Base-by-base conservation (phyloP, 1,140 invertebrate species). In the Periplaneta americana region DNA sequence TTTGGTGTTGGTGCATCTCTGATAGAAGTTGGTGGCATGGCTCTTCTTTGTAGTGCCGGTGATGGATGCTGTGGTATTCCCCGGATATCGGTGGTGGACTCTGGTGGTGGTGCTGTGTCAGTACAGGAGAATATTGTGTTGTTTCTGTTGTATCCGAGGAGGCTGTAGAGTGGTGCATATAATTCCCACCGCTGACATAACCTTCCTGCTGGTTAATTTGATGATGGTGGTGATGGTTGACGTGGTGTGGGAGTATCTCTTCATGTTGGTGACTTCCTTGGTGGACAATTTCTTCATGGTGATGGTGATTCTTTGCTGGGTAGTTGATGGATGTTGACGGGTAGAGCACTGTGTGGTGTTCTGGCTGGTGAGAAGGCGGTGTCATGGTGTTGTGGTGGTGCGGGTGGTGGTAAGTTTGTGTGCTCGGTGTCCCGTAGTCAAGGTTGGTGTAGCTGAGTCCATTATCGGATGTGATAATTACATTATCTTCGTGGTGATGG, bases 371-470 rank as follows among this genome's bases (percentile, higher is more conserved):
- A 80, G 37, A 80, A 83, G 87, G 88, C 39, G 76, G 79, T n/a
- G 75, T 78, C 34, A 84, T 74, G 81, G 86, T 86, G 75, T 74
- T 74, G 15, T 31, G 35, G 9, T 75, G 75, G 13, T 75, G 34
- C 17, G 78, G 39, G 57, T 31, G 76, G 75, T 57, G 75, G 75
- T 35, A 66, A 39, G 34, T 22, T 22, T 76, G 76, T 34, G 15
- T 35, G 22, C 31, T 34, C 33, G 34, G 10, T 22, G 76, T 84
- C 5, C 86, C 86, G 84, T 95, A 96, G 88, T 98, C 96, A 84
- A 98, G 88, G 88, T 97, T 97, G 0, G 96, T 97, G 87, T 98
- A 98, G 86, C 96, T 96, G 74, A 97, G 88, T 0, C 96, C 96
- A 81, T 95, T 95, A 84, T 95, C 94, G 0, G 95, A 94, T 84